Evolutionary conservation across 2,113 vertebrate genomes (phyloP).

Genomic region (Microtus pennsylvanicus): DNA sequence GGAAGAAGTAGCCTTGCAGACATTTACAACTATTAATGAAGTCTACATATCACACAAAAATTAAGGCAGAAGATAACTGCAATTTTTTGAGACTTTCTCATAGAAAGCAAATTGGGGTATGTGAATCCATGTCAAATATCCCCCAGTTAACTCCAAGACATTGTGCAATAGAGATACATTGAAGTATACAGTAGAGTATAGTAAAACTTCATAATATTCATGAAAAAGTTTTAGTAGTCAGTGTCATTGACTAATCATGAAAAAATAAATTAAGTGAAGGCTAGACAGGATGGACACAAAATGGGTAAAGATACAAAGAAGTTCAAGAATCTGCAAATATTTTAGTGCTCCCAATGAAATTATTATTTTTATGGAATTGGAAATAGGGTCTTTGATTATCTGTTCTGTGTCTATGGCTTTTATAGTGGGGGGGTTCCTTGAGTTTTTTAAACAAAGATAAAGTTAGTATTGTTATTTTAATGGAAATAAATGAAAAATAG

Average conservation of each 20-base stretch:
- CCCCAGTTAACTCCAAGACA: neutral
- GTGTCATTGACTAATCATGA: neutral
- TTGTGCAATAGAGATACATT: fast-evolving
- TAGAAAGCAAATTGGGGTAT: fast-evolving
- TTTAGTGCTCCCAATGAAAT: neutral
- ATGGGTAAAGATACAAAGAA: fast-evolving
- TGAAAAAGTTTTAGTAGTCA: neutral
- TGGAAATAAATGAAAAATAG: neutral
- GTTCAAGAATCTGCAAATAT: neutral
- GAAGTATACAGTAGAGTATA: neutral
- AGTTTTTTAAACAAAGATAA: neutral
- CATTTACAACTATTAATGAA: neutral
- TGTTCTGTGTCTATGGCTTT: neutral
- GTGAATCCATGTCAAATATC: neutral
- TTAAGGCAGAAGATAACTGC: neutral
- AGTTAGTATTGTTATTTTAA: neutral
- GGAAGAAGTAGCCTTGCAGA: neutral
- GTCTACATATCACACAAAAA: neutral
- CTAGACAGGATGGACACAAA: neutral
- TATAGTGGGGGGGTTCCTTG: neutral
- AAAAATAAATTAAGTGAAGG: neutral
- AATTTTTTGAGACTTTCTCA: neutral
- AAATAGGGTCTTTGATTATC: neutral
- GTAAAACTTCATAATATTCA: neutral
- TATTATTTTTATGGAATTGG: neutral